Conservation (phyloP, 2,888 invertebrate genomes). For the Seira ritae region DNA sequence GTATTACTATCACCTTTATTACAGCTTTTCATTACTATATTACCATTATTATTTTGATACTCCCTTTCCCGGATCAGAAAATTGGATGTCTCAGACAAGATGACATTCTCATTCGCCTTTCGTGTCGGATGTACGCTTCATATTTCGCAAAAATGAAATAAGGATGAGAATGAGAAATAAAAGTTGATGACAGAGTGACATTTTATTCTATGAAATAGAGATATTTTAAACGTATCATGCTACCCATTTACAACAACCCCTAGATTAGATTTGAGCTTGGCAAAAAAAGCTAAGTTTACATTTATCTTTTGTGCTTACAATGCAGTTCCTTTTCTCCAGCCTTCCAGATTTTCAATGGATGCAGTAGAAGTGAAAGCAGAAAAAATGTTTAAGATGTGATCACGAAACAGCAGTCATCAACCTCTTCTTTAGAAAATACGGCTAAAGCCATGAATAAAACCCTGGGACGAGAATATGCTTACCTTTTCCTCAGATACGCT, state of each 20-base stretch:
- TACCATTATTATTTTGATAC: constrained; percentile 23
- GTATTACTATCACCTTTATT: constrained; percentile 18
- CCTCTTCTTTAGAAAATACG: neutral
- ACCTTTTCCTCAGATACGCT: neutral
- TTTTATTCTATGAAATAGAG: neutral
- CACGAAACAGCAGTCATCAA: constrained; percentile 17
- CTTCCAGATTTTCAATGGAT: no score
- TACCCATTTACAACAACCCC: neutral
- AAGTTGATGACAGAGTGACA: constrained; percentile 35
- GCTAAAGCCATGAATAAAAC: neutral
- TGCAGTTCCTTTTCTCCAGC: neutral
- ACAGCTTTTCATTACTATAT: constrained; percentile 10
- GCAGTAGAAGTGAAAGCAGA: no score
- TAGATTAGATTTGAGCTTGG: neutral
- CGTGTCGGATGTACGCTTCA: neutral
- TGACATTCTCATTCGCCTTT: neutral
- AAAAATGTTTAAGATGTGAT: no score
- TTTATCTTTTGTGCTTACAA: constrained; percentile 23
- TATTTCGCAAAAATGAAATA: neutral
- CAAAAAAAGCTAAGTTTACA: neutral
- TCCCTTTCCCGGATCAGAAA: neutral
- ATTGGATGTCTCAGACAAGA: constrained; percentile 5
- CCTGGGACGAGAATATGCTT: neutral
- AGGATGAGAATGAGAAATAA: constrained; percentile 27
- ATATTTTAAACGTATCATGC: neutral